Evolutionary conservation across 2,113 vertebrate species (phyloP), one percentile per base, ranked within the genome.

Genomic region (Bambusicola thoracicus): DNA sequence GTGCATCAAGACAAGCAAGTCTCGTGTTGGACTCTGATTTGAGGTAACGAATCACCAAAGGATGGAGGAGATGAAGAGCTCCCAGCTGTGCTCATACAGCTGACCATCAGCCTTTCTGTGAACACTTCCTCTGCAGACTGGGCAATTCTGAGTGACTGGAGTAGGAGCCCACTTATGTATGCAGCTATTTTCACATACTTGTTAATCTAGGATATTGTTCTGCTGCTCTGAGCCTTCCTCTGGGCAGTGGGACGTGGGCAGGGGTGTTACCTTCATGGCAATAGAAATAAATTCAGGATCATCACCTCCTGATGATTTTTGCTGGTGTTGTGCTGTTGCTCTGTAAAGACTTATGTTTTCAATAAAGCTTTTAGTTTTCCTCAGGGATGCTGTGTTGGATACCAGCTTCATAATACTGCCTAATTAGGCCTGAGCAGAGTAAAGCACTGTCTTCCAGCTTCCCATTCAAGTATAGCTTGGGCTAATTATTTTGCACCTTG

Each of bases 391-490:
- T 8, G 7, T 16, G 5, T 29, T 65, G 40, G 58, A 27, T 40
- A 38, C 2, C 10, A 18, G 29, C 41, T 63, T 43, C 15, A 7
- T 43, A 56, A 58, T 27, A 6, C 36, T 19, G 6, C 32, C n/a
- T 48, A 44, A 20, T 2, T 14, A 10, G 36, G 21, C 61, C 43
- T 69, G 29, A 65, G 27, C 24, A 21, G 16, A 25, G 22, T 49
- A 27, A 80, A 69, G 16, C 34, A 15, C 25, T 29, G 53, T 17
- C 8, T 62, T 67, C 40, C 13, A 29, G 8, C 10, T 44, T 43
- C 29, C 55, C 29, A 8, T 43, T 63, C 7, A 30, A 0, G 0
- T 22, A 2, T 40, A 43, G 29, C n/a, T 81, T 5, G 3, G 29
- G 16, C 24, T 46, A 32, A 34, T 40, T 61, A 10, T 19, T 51